Conservation (phyloP, 2,888 invertebrate species). For the Agrochola lota region DNA sequence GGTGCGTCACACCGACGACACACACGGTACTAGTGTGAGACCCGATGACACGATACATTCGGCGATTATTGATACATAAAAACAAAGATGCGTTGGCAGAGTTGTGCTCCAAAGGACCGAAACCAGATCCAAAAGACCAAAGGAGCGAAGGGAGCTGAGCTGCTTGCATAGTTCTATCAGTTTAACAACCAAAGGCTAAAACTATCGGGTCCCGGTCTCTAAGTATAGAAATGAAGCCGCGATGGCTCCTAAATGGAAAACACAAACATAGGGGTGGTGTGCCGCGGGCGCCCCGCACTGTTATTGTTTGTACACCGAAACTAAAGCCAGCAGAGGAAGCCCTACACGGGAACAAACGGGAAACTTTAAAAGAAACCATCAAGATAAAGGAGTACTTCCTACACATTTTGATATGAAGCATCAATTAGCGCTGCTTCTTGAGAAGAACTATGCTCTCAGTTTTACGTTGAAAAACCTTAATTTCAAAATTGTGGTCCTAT, state of each 20-base stretch:
- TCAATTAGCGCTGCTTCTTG: conserved; percentile 42
- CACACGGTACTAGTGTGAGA: conserved; percentile 35
- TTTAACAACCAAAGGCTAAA: conserved; percentile 59
- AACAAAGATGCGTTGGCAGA: neutral
- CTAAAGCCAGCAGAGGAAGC: conserved; percentile 77
- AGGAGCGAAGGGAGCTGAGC: neutral
- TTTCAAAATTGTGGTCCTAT: conserved; percentile 12
- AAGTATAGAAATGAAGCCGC: conserved; percentile 78
- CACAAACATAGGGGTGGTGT: conserved; percentile 82
- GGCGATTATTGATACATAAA: neutral
- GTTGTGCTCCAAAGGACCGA: neutral
- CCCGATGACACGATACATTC: conserved; percentile 15
- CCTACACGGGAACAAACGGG: conserved; percentile 67
- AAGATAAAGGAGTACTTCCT: conserved; percentile 64
- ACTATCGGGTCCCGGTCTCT: conserved; percentile 66
- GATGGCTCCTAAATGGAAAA: conserved; percentile 84
- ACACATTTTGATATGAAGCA: conserved; percentile 60
- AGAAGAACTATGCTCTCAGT: conserved; percentile 11
- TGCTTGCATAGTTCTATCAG: conserved; percentile 43
- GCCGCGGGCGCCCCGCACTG: conserved; percentile 81
- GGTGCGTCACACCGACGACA: conserved; percentile 75
- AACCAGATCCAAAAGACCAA: neutral
- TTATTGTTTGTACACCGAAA: conserved; percentile 88
- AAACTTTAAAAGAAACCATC: conserved; percentile 78
- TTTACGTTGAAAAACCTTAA: conserved; percentile 16